phyloP scores from a whole-genome alignment of 2,888 invertebrate species.

The Drosophila vallismaia region DNA sequence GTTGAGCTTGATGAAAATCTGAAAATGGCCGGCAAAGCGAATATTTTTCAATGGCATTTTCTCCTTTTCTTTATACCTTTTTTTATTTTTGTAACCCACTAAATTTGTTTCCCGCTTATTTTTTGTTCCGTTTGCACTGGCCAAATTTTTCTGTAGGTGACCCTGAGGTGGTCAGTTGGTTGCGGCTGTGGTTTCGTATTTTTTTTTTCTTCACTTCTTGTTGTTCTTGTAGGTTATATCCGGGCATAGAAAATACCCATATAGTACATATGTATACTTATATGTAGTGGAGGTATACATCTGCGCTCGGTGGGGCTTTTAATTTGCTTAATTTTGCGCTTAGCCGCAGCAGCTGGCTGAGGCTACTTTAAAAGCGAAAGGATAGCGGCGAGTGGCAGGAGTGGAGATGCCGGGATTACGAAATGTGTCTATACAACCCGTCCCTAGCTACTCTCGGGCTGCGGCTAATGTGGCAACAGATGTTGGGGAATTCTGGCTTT shows the following conservation, averaged over 20 bases:
- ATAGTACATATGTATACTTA: conserved; percentile 33
- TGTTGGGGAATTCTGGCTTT: conserved; percentile 54
- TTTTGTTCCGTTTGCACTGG: conserved; percentile 37
- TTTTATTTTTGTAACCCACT: conserved; percentile 15
- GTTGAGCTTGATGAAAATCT: conserved; percentile 69
- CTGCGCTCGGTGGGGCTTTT: conserved; percentile 71
- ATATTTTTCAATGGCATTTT: conserved; percentile 71
- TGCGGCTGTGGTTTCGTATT: conserved; percentile 47
- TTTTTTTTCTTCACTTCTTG: conserved; percentile 19
- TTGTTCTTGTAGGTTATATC: conserved; percentile 13
- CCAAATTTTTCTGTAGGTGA: conserved; percentile 56
- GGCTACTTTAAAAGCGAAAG: conserved; percentile 55
- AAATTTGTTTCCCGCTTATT: conserved; percentile 9
- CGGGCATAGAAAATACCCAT: conserved; percentile 21
- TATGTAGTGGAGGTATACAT: conserved; percentile 61
- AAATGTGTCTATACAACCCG: conserved; percentile 17
- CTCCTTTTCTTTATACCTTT: conserved; percentile 4
- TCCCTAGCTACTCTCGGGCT: conserved; percentile 20
- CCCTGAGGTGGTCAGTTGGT: conserved; percentile 60
- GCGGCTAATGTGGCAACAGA: conserved; percentile 72
- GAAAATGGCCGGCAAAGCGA: conserved; percentile 68
- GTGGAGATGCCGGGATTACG: conserved; percentile 7
- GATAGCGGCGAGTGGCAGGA: conserved; percentile 21
- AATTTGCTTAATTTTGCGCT: conserved; percentile 79
- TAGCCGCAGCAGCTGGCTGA: conserved; percentile 61